Evolutionary conservation across 2,888 invertebrate species (phyloP), one percentile per base, ranked within the genome.

Genomic region (Sesia apiformis): DNA sequence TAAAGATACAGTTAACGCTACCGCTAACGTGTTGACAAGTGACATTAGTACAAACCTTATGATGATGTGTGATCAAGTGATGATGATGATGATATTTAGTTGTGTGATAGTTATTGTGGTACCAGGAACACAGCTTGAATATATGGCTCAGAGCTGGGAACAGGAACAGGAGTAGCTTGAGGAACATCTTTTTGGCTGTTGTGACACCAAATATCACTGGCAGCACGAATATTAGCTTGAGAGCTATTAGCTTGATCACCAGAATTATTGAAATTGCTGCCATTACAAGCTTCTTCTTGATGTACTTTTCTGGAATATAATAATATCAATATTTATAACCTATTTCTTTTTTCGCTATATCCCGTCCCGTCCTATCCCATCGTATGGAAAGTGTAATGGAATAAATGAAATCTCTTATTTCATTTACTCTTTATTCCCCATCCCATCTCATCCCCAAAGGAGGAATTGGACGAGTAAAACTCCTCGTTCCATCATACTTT

Each of bases 61-160:
- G 94, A 64, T 94, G 93, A 83, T 95, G 95, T 46, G 94, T 93
- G 57, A 95, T 93, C 82, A 94, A 90, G 74, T 95, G 95, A 69
- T 95, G 95, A 70, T 95, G 95, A 66, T 95, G 95, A 75, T 96
- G 95, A 68, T 91, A 94, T 71, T 95, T 95, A 51, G 94, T 93
- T 8, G 92, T 91, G 65, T 94, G 93, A 67, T 92, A 93, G 60
- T 91, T 91, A 65, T 93, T 92, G 62, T 95, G 94, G 69, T 95
- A 96, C 88, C 94, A 94, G 4, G 95, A 94, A 78, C 96, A 96
- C 8, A 96, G 86, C 76, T 96, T 96, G 87, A 96, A 96, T 58
- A 96, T 91, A 74, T 96, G 95, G 55, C 94, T 93, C 58, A 96
- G 79, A 0, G 95, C 95, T 0, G 96, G 96, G 82, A 96, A 95